Evolutionary conservation across 2,113 vertebrate genomes (phyloP).

Genomic region (Onychorhynchus coronatus): DNA sequence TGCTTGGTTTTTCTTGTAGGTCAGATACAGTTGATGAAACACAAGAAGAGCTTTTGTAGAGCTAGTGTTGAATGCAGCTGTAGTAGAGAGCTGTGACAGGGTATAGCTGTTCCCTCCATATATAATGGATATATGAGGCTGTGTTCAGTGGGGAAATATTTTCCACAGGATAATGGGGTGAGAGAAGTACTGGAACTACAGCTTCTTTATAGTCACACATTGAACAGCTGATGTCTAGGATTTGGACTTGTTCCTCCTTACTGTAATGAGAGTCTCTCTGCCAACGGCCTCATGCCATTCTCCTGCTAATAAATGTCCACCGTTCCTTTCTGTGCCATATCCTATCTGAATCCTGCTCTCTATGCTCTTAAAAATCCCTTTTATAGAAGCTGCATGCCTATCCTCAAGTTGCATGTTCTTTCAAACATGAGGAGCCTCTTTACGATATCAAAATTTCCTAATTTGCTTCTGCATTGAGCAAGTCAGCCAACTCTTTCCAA

Average conservation of each 20-base stretch:
- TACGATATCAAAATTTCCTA: not conserved
- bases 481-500: not conserved
- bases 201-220: not conserved
- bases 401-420: not conserved
- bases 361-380: not conserved
- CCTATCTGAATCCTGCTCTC: not conserved
- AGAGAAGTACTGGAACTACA: not conserved
- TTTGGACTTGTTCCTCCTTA: not conserved
- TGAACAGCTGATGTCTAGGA: not conserved
- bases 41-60: not conserved
- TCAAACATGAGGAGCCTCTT: not conserved
- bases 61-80: not conserved
- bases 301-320: not conserved
- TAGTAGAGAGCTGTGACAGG: not conserved
- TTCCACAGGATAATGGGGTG: not conserved
- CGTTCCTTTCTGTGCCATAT: not conserved
- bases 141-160: not conserved
- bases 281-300: not conserved
- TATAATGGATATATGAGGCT: not conserved
- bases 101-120: not conserved
- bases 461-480: not conserved
- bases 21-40: not conserved
- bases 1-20: not conserved
- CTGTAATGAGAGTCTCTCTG: not conserved
- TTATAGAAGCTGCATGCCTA: not conserved